Percentiles rank a stretch among this genome's conserved stretches.
Evolutionary conservation across 64 coral and sea anemone genomes (phyloP).

Genomic region (Orbicella faveolata): DNA sequence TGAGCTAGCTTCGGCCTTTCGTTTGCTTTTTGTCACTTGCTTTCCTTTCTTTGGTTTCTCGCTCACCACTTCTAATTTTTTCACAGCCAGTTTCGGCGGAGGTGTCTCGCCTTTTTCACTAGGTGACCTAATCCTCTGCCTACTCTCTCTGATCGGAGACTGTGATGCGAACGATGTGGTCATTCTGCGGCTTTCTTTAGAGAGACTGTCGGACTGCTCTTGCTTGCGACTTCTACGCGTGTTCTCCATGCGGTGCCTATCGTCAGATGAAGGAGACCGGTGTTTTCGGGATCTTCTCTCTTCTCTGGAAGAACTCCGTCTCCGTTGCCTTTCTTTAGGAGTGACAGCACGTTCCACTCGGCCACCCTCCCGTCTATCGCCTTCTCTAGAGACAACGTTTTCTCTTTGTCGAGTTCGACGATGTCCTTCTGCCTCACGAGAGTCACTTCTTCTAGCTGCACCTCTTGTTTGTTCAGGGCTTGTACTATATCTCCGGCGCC

Average conservation of each 20-base stretch:
- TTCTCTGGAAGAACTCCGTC: conserved; percentile 33
- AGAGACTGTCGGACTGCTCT: background rate
- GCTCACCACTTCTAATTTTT: background rate
- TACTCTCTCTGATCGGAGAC: conserved; percentile 10
- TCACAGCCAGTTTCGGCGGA: background rate
- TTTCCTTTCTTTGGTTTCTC: conserved; percentile 9
- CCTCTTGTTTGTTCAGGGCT: background rate
- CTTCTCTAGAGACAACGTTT: background rate
- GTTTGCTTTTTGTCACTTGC: background rate
- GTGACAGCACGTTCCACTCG: background rate
- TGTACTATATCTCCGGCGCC: background rate
- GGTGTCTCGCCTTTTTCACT: background rate
- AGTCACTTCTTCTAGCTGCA: background rate
- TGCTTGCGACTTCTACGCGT: background rate
- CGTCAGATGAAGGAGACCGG: background rate
- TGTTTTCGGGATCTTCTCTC: background rate
- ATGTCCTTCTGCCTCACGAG: conserved; percentile 13
- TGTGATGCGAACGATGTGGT: background rate
- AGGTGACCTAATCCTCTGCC: background rate
- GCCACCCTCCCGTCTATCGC: background rate
- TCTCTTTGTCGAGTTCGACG: background rate
- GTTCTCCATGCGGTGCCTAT: background rate
- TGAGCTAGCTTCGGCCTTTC: conserved; percentile 1
- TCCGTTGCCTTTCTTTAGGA: background rate
- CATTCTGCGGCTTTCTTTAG: background rate